phyloP scores from a whole-genome alignment of 2,113 vertebrate genomes.

The Morphnarchus princeps region DNA sequence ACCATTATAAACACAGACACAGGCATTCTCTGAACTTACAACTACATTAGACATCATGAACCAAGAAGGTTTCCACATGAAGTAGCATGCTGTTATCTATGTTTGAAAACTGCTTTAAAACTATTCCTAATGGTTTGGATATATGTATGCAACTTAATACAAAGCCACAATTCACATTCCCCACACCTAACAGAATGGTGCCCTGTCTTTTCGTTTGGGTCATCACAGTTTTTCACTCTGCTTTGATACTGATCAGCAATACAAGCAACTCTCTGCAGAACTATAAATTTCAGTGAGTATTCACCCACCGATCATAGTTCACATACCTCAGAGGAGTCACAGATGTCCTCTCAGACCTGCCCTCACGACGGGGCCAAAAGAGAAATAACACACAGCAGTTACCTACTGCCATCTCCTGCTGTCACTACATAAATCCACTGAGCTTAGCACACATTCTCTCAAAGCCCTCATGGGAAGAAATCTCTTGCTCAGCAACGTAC shows the following conservation, averaged over 20 bases:
- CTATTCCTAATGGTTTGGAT: neutral
- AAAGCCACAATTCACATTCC: neutral
- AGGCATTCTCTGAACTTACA: neutral
- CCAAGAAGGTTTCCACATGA: neutral
- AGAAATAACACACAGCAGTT: neutral
- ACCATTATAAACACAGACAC: neutral
- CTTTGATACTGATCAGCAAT: neutral
- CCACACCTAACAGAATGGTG: fast-evolving
- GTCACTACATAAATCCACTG: neutral
- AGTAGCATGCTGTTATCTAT: neutral
- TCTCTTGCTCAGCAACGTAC: neutral
- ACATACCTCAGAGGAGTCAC: neutral
- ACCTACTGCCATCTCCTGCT: neutral
- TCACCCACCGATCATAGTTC: neutral
- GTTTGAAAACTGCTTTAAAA: neutral
- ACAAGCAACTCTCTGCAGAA: neutral
- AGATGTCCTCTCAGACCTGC: neutral
- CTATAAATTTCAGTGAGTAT: neutral
- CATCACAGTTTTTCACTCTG: neutral
- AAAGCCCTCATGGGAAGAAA: neutral
- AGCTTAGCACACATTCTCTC: neutral
- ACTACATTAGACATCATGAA: fast-evolving
- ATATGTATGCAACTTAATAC: fast-evolving
- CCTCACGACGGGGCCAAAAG: neutral
- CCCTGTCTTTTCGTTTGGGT: neutral